Evolutionary conservation across 2,797 vertebrate species (phyloP), one percentile per base, ranked within the genome.

Genomic region (Borostomias antarcticus): DNA sequence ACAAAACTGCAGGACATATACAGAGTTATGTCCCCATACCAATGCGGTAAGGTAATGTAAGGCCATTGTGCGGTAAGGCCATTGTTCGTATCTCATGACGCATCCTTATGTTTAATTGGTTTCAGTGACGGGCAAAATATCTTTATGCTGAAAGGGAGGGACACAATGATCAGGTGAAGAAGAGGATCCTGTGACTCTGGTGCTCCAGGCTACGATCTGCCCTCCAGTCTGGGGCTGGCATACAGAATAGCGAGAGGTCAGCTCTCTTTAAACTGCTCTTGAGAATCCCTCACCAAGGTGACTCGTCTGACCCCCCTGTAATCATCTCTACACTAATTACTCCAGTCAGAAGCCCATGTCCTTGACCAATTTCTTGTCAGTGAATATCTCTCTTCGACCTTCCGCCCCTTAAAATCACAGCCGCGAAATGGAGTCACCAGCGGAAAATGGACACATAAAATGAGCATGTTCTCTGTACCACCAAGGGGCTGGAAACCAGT

Each of bases 371-470:
- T 35, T 33, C 52, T 50, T 35, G 64, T 66, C 43, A 32, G 45
- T 35, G 40, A 58, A 48, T 54, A 50, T 50, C 47, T 59, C 21
- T 51, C 56, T 51, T 19, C 9, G 19, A 58, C 21, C 64, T 28
- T 45, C 48, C 32, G 47, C 43, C 56, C 43, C 54, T 48, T 50
- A 47, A 59, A 66, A 48, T 58, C 40, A 32, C 19, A 29, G 37
- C 37, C 26, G 30, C 28, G 15, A 66, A 65, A 65, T 64, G 32
- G 62, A 64, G 37, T 25, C 51, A 35, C 32, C 47, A 47, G 33
- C 30, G 26, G 57, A 68, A 68, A 68, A 61, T 68, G 58, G 33
- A 61, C 48, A 68, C 47, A 43, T 45, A 59, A n/a, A 59, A 59
- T 43, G 58, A 66, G 54, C 29, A 32, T 53, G 33, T 54, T 43